Conservation (phyloP, 1,140 invertebrate genomes). For the Drosophila nikananu region DNA sequence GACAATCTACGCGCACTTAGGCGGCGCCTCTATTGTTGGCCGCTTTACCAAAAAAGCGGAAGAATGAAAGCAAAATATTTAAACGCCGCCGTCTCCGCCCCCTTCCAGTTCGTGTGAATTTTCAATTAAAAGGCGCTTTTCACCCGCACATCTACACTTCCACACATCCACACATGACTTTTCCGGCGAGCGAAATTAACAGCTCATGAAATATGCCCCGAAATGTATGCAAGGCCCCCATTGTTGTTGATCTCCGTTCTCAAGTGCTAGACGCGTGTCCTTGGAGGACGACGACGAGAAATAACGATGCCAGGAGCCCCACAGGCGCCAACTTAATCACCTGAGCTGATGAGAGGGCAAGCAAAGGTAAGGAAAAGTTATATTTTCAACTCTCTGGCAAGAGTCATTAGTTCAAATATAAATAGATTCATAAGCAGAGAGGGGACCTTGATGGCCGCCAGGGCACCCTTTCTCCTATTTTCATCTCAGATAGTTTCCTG, state of each 20-base stretch:
- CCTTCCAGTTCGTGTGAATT: conserved; percentile 60
- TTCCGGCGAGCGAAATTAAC: conserved; percentile 64
- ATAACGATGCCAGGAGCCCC: conserved; percentile 37
- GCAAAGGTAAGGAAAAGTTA: conserved; percentile 21
- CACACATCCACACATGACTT: conserved; percentile 37
- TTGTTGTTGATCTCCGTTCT: conserved; percentile 37
- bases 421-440: conserved; percentile 34
- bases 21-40: conserved; percentile 52
- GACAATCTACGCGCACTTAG: conserved; percentile 70
- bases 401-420: conserved; percentile 41
- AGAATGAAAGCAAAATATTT: conserved; percentile 76
- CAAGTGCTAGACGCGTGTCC: conserved; percentile 41
- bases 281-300: conserved; percentile 46
- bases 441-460: neutral
- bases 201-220: conserved; percentile 69
- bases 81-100: conserved; percentile 54
- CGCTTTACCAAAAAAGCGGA: conserved; percentile 51
- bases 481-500: conserved; percentile 18
- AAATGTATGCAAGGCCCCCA: conserved; percentile 69
- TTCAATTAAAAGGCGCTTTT: conserved; percentile 77
- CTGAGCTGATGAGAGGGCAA: conserved; percentile 30
- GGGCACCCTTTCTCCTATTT: conserved; percentile 1
- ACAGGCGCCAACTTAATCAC: conserved; percentile 72
- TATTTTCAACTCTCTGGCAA: conserved; percentile 17
- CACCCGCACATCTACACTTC: neutral